Base-by-base conservation (phyloP, 2,888 invertebrate species). In the Trachelus stipa region DNA sequence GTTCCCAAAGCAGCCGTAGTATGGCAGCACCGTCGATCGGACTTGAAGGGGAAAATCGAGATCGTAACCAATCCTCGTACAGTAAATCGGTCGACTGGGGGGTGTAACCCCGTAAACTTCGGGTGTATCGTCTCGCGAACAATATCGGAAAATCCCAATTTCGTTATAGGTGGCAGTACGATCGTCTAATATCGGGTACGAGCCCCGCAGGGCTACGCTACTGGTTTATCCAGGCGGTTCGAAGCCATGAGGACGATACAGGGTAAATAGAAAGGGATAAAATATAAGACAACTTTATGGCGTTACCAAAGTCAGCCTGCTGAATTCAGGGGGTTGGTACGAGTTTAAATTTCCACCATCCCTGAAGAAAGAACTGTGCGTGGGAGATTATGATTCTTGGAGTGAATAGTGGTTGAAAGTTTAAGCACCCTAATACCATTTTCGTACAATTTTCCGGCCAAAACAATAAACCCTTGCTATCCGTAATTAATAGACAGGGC, bases 71-170 rank as follows among this genome's bases (percentile, higher is more conserved):
- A 56, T 56, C 23, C 56, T 23, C 56, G 15, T 56, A 2, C 9
- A 56, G 56, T 71, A 71, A 71, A 71, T 34, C 71, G 71, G 31
- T 71, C 71, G 71, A 71, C 71, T 11, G 31, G 33, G 33, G 71
- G 33, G 31, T 34, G 71, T 71, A 31, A 71, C 78, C 69, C 80
- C 77, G 80, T 83, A 81, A 85, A 85, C 81, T 83, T 86, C 80
- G 83, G 83, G 79, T 83, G 74, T 81, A 76, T 73, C 77, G 76
- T 75, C 71, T 73, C 74, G 76, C 78, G 80, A 82, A 84, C 81
- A 81, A 83, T 84, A 81, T 83, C 80, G 77, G 78, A 79, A 83
- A 83, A 81, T 81, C 77, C 81, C 74, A 78, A 77, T 83, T 84
- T 83, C 80, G 79, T 80, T 74, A 69, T 79, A 74, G 31, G 34